Base-by-base conservation (phyloP, 1,140 invertebrate genomes). In the Cydia strobilella region DNA sequence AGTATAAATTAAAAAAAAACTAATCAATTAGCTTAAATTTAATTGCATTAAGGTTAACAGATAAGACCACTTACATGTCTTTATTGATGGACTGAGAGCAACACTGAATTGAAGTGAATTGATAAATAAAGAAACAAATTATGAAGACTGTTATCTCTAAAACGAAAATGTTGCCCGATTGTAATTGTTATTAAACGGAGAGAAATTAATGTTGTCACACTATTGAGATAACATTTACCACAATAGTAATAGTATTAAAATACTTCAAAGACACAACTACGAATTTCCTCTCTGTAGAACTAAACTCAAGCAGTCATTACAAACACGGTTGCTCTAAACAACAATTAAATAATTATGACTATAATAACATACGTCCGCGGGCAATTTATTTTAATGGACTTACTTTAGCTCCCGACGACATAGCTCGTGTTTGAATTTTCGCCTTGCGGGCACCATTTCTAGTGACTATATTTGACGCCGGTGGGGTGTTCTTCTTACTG, bases 351-450 rank as follows among this genome's bases (percentile, higher is more conserved):
- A 23, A 59, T 39, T 7, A 18, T 39, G 15, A 35, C 15, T 13
- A 66, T 42, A 35, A 35, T 69, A 66, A n/a, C 13, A 3, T 63
- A 31, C 15, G 15, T 2, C 27, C 18, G 65, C n/a, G 12, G n/a
- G 13, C 10, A 13, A 69, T 69, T 69, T 20, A 69, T 39, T 69
- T 31, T 69, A 69, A 69, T 69, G 23, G 65, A 18, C 75, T 72
- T 85, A 91, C 92, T 80, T 90, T 91, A 39, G 85, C 82, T 74
- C 90, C 89, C 31, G 93, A 93, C 31, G 94, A 93, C 93, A 94
- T 94, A 48, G 94, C 94, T 72, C 94, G 90, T 35, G 94, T 95
- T 84, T 95, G 94, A 54, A 94, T 94, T 90, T 94, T 95, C n/a
- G 94, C 93, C 81, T 94, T 94, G 78, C 94, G 93, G 73, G 94